phyloP scores from a whole-genome alignment of 1,140 invertebrate species.

The Luehdorfia chinensis region DNA sequence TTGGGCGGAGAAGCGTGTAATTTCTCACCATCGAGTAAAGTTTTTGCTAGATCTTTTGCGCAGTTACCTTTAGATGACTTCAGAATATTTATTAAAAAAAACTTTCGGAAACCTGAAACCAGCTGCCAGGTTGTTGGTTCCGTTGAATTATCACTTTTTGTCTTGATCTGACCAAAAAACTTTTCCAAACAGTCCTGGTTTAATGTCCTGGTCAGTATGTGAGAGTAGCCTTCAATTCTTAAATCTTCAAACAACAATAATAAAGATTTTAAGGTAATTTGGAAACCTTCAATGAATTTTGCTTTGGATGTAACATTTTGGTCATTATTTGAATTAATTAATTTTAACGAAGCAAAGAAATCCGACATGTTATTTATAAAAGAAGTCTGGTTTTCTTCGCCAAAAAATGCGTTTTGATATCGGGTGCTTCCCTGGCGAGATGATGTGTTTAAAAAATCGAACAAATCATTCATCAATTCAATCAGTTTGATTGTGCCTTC shows the following conservation, averaged over 20 bases:
- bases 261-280: conserved; percentile 30
- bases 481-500: conserved; percentile 19
- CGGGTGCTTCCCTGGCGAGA: neutral
- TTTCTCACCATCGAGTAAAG: too few species aligned
- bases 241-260: conserved; percentile 29
- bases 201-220: conserved; percentile 31
- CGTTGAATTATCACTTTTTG: conserved; percentile 16
- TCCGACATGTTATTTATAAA: conserved; percentile 25
- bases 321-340: conserved; percentile 20
- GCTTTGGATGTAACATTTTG: conserved; percentile 17
- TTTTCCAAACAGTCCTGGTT: conserved; percentile 47
- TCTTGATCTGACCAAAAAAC: conserved; percentile 42
- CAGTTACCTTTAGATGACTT: too few species aligned
- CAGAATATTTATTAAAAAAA: too few species aligned
- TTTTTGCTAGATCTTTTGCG: too few species aligned
- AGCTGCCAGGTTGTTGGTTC: too few species aligned
- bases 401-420: conserved; percentile 21
- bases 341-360: conserved; percentile 21
- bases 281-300: conserved; percentile 24
- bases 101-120: too few species aligned
- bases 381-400: conserved; percentile 18
- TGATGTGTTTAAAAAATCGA: conserved; percentile 22
- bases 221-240: conserved; percentile 25
- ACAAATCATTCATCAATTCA: conserved; percentile 22
- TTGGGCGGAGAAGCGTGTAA: too few species aligned